Conservation (phyloP, 1,140 invertebrate species). For the Melanaphis sacchari region DNA sequence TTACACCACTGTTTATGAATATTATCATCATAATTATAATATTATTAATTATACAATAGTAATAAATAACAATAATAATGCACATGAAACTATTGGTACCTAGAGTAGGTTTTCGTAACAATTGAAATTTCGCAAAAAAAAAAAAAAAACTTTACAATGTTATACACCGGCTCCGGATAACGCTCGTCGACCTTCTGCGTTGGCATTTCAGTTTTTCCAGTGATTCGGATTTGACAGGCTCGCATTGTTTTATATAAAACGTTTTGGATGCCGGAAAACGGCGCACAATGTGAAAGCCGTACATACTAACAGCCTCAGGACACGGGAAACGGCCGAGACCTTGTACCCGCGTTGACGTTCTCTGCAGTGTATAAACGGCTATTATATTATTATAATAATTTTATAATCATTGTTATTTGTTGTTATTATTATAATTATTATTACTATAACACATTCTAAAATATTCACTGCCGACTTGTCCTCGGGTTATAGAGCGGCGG, state of each 20-base stretch:
- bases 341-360: neutral
- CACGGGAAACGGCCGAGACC: conserved; percentile 22
- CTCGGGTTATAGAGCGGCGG: neutral
- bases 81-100: neutral
- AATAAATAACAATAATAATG: neutral
- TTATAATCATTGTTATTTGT: neutral
- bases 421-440: neutral
- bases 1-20: neutral
- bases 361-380: neutral
- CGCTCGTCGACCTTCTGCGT: neutral
- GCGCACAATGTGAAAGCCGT: neutral
- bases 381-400: neutral
- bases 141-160: neutral
- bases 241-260: conserved; percentile 3
- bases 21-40: too few species aligned
- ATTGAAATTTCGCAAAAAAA: conserved; percentile 23
- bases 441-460: neutral
- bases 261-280: conserved; percentile 11
- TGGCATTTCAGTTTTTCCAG: conserved; percentile 2
- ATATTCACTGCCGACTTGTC: neutral
- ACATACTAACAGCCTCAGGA: neutral
- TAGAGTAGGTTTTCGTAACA: neutral
- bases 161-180: neutral
- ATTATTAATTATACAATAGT: neutral
- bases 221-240: neutral